These are phyloP conservation scores for Bubo bubo DNA, from an alignment of 2,113 vertebrate species.

Conservation along the genomic window DNA sequence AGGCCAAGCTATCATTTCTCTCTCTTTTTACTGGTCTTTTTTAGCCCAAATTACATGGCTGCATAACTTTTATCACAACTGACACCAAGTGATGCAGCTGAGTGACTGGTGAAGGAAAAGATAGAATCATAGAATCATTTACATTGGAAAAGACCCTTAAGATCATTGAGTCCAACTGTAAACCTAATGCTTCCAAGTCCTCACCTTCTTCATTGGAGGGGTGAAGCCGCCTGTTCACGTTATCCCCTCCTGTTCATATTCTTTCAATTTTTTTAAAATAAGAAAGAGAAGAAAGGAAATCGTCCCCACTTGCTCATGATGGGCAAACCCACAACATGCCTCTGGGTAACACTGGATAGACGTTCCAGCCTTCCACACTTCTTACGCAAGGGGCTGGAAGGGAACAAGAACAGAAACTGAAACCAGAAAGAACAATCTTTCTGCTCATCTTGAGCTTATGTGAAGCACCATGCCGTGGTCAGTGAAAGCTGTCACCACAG, in stretches of 20 bases:
- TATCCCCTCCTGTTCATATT: background rate
- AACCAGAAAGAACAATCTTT: background rate
- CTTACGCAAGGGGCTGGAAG: background rate
- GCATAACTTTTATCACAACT: background rate
- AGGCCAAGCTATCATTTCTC: background rate
- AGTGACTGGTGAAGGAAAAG: background rate
- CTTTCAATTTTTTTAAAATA: background rate
- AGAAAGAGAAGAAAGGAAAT: background rate
- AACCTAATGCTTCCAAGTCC: background rate
- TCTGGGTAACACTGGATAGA: background rate
- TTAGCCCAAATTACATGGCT: background rate
- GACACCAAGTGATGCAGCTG: background rate
- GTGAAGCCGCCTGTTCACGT: background rate
- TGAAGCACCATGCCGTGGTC: background rate
- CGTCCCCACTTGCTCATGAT: accelerated
- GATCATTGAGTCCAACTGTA: background rate
- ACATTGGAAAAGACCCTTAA: background rate
- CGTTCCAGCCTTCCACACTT: background rate
- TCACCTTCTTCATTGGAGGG: background rate
- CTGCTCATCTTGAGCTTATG: background rate
- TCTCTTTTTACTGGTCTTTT: background rate
- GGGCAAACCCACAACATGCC: background rate
- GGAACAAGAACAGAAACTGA: background rate
- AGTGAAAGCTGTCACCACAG: background rate
- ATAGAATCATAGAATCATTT: background rate